Evolutionary conservation across 1,140 invertebrate species (phyloP), one percentile per base, ranked within the genome.

Genomic region (Battus philenor): DNA sequence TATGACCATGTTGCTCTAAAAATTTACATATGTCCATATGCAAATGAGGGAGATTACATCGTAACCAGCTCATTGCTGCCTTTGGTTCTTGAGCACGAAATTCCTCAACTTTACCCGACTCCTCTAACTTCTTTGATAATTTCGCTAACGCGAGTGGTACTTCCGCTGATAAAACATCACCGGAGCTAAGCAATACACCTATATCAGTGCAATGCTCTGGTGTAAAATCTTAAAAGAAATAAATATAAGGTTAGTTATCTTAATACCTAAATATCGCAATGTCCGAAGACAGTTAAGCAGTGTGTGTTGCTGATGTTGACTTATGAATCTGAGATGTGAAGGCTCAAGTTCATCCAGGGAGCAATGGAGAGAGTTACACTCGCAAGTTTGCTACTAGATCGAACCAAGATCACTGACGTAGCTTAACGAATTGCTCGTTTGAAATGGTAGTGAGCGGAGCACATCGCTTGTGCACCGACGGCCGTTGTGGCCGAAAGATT

Each of bases 1-100:
- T 87, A 72, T 95, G 92, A 1, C 93, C 94, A 63, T 95, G 92
- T 48, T 87, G 80, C n/a, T 88, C 54, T n/a, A 95, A 71, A 63
- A 95, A 94, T 2, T 76, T 51, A 1, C 85, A 53, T 16, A 93
- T 88, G 30, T 88, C 66, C 8, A 69, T 47, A 29, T 88, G 77
- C 2, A 89, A 77, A 43, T 81, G 47, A 2, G 88, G 85, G 22
- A 85, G 84, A 61, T 91, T 86, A 0, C 59, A 59, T 54, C 88
- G 63, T 1, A 94, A 63, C 91, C 90, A 93, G 8, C 82, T 32
- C 9, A 90, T 36, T 7, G 88, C 90, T 0, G 86, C 69, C 34
- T 89, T 72, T 0, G 87, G 65, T 1, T 89, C 58, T 10, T 89
- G 61, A n/a, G 68, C 57, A 7, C 77, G 65, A 68, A 93, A 93